Percentiles rank a stretch among this genome's conserved stretches.
Evolutionary conservation across 2,113 vertebrate genomes (phyloP).

Genomic region (Oncorhynchus keta): DNA sequence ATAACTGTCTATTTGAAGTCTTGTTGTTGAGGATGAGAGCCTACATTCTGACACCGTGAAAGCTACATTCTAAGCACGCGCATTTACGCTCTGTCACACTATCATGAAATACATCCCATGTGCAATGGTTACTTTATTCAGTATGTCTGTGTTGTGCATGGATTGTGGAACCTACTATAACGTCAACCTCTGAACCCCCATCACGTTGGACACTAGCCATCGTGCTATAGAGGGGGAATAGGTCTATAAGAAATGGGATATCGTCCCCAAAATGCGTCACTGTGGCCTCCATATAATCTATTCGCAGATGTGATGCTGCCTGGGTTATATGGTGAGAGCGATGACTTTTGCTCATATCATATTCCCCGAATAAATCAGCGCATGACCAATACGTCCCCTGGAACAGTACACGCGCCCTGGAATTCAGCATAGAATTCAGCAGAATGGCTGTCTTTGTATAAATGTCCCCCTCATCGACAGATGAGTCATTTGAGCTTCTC

Average conservation of each 20-base stretch:
- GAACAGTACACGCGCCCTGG: not conserved
- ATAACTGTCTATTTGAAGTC: too few relatives aligned
- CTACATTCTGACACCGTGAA: too few relatives aligned
- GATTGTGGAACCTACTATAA: not conserved
- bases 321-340: not conserved
- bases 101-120: too few relatives aligned
- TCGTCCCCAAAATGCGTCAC: not conserved
- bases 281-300: not conserved
- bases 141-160: too few relatives aligned
- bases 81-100: too few relatives aligned
- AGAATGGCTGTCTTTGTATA: not conserved
- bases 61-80: too few relatives aligned
- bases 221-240: not conserved
- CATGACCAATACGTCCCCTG: not conserved
- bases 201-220: not conserved
- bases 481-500: too few relatives aligned
- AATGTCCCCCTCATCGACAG: not conserved
- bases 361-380: not conserved
- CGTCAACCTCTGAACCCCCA: not conserved
- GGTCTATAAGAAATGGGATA: not conserved
- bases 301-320: constrained; percentile 3
- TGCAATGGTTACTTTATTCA: too few relatives aligned
- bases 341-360: not conserved
- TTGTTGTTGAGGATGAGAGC: too few relatives aligned
- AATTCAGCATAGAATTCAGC: constrained; percentile 3